These are phyloP conservation scores for Equus quagga DNA, from an alignment of 2,113 vertebrate species.

Conservation along the genomic window DNA sequence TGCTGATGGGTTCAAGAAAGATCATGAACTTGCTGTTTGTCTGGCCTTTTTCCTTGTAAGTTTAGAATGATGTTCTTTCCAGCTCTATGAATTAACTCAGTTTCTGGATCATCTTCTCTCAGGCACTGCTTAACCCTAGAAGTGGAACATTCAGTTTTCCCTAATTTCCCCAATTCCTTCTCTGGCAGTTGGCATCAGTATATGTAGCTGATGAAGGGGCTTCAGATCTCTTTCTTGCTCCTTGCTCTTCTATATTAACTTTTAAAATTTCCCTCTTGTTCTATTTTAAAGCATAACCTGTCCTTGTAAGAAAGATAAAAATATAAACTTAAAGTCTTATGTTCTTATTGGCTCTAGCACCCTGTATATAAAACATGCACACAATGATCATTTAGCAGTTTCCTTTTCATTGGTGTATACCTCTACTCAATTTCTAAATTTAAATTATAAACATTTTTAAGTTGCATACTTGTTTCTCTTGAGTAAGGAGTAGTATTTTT, in stretches of 20 bases:
- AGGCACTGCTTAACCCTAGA: neutral
- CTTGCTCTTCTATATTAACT: neutral
- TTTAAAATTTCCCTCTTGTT: neutral
- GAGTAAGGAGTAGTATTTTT: neutral
- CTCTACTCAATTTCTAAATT: neutral
- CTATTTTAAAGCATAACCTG: neutral
- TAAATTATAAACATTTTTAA: neutral
- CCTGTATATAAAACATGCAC: neutral
- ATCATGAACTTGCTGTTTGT: neutral
- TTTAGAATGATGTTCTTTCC: neutral
- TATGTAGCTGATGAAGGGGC: neutral
- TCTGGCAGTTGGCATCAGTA: neutral
- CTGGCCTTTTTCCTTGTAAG: neutral
- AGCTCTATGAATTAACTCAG: neutral
- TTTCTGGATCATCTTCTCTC: neutral
- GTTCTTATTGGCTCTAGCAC: neutral
- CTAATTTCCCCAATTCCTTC: neutral
- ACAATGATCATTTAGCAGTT: neutral
- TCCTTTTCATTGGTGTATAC: neutral
- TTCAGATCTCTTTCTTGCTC: neutral
- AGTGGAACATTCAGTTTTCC: accelerated
- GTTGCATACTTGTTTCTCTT: neutral
- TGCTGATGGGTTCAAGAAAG: neutral
- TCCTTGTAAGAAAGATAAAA: neutral
- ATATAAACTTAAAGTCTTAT: neutral